Evolutionary conservation across 2,113 vertebrate species (phyloP).

Genomic region (Vimba vimba): DNA sequence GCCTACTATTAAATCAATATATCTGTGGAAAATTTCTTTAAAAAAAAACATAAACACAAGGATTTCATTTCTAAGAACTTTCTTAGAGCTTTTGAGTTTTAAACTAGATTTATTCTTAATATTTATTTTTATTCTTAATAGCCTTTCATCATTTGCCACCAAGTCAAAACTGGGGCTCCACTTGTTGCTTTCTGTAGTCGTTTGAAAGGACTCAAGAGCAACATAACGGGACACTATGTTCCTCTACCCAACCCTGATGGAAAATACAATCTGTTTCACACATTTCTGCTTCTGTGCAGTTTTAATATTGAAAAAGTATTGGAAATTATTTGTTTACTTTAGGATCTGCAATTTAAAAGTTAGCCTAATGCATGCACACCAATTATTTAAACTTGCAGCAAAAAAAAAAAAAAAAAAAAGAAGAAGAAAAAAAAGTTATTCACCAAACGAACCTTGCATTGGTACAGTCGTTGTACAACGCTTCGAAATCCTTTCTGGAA

Average conservation of each 20-base stretch:
- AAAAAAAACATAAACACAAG: neutral
- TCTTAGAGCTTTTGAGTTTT: neutral
- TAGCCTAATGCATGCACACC: neutral
- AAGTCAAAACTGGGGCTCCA: neutral
- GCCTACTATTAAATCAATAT: neutral
- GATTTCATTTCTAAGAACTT: neutral
- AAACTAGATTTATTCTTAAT: neutral
- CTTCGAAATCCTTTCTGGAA: constrained; percentile 92
- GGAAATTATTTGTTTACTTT: neutral
- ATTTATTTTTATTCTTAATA: too few species aligned
- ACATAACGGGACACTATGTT: constrained; percentile 27
- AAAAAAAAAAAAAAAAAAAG: neutral
- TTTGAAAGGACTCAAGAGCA: neutral
- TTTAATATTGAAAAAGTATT: neutral
- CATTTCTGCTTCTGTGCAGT: too few species aligned
- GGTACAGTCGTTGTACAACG: constrained; percentile 93
- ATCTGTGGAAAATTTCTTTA: neutral
- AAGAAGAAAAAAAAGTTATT: neutral
- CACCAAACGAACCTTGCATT: constrained; percentile 82
- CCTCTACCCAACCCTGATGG: neutral
- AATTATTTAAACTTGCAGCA: neutral
- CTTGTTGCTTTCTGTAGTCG: constrained; percentile 22
- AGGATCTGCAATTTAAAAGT: neutral
- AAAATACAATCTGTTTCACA: neutral
- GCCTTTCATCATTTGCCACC: neutral